A percentile compares a stretch with the other conserved stretches of the same genome.
Evolutionary conservation across 2,888 invertebrate genomes (phyloP).

Genomic region (Drosophila kanekoi): DNA sequence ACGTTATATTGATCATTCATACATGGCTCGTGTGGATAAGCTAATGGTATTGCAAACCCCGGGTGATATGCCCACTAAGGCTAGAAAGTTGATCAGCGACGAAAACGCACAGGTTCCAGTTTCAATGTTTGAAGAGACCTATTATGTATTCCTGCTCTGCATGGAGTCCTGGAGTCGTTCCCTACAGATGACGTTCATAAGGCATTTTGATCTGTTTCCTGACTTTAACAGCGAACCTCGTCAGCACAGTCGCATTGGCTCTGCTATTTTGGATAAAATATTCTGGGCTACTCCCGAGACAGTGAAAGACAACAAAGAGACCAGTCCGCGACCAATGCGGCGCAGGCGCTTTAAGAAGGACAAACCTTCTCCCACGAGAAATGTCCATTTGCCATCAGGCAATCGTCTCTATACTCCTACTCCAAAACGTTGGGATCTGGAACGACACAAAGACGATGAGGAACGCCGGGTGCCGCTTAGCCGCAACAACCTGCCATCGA

Average conservation of each 20-base stretch:
- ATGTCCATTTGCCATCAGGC: slow-evolving; percentile 22
- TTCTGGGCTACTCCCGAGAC: slow-evolving; percentile 32
- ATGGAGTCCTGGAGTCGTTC: slow-evolving; percentile 27
- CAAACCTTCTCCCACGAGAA: slow-evolving; percentile 16
- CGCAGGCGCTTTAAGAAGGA: slow-evolving; percentile 40
- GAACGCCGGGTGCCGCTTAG: slow-evolving; percentile 41
- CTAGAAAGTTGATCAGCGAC: slow-evolving; percentile 39
- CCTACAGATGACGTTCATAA: slow-evolving; percentile 24
- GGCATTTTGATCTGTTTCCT: slow-evolving; percentile 33
- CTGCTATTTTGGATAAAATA: slow-evolving; percentile 18
- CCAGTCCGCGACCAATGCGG: slow-evolving; percentile 1
- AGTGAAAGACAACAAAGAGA: slow-evolving; percentile 23
- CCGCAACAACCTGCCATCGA: slow-evolving; percentile 45
- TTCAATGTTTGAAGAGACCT: slow-evolving; percentile 23
- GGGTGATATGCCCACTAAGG: slow-evolving; percentile 35
- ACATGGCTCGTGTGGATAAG: slow-evolving; percentile 38
- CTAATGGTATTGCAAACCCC: slow-evolving; percentile 26
- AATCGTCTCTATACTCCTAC: slow-evolving; percentile 45
- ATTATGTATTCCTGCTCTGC: background rate
- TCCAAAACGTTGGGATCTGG: slow-evolving; percentile 50
- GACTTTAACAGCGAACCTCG: background rate
- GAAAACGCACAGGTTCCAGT: slow-evolving; percentile 35
- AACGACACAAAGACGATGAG: slow-evolving; percentile 48
- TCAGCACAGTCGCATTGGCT: slow-evolving; percentile 19
- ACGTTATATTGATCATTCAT: slow-evolving; percentile 43